Evolutionary conservation across 2,888 invertebrate species (phyloP), one percentile per base, ranked within the genome.

Genomic region (Rhorus exstirpatorius): DNA sequence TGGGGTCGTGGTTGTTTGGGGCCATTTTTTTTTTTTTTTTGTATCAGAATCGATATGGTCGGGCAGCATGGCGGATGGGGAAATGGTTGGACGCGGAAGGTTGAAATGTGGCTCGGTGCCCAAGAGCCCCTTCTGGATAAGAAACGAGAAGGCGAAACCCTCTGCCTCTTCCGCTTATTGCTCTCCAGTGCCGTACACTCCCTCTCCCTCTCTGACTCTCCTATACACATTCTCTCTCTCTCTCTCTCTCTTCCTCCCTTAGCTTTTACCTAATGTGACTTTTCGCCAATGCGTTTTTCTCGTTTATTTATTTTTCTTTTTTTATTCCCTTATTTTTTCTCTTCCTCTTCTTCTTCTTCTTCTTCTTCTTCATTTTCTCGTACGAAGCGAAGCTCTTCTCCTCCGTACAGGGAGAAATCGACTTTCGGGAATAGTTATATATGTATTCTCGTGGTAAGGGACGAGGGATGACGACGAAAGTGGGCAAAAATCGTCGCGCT

Each of bases 101-200:
- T 51, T 74, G 72, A 74, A 78, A 81, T 78, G 74, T 81, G 68
- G 78, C 81, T 78, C 61, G 67, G 41, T 61, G 63, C 68, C 68
- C 68, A 61, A 46, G 68, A 68, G 72, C 26, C 60, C 38, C 55
- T 81, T 70, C 53, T 55, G 63, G 55, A 24, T 81, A 74, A 81
- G 81, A 74, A 81, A 78, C 81, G 74, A 77, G 72, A 81, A 53
- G 67, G 68, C 49, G 63, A 75, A 81, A 53, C 77, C 77, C 72
- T n/a, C n/a, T 77, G 44, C 61, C 67, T 76, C 61, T 71, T 77
- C 63, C 77, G 67, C 67, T 77, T 81, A 81, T 81, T 81, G 81
- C 81, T 77, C 81, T 72, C 77, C 77, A 63, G 77, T 77, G 81
- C 67, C 71, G 65, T 35, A 70, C 51, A 49, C 35, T 41, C 70